Evolutionary conservation across 92 coral and sea anemone species (phyloP).

Genomic region (Porites divaricata): DNA sequence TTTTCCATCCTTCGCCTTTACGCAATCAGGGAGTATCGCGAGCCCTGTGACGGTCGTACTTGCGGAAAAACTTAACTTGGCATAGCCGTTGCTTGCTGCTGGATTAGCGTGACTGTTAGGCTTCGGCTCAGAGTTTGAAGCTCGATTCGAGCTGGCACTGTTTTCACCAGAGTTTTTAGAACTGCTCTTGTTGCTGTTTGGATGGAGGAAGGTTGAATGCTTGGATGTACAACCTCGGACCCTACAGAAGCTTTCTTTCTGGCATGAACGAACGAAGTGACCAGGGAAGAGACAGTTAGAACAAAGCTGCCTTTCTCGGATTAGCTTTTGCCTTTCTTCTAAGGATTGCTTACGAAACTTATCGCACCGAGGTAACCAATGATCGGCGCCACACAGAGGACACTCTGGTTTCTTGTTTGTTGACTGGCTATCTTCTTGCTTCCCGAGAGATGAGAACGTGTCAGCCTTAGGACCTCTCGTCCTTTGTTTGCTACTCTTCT

Average conservation of each 20-base stretch:
- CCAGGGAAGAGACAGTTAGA: no score
- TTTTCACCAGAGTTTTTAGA: background rate
- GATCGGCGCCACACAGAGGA: background rate
- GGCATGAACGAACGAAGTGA: no score
- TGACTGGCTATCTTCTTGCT: background rate
- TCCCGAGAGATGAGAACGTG: background rate
- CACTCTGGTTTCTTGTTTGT: background rate
- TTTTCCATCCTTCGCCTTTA: constrained; percentile 31
- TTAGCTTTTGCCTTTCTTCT: no score
- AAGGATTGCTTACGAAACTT: background rate
- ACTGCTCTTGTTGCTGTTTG: background rate
- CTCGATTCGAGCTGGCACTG: background rate
- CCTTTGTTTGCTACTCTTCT: constrained; percentile 4
- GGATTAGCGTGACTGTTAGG: background rate
- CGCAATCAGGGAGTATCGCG: constrained; percentile 39
- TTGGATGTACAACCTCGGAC: no score
- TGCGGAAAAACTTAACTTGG: background rate
- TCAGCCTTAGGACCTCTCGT: constrained; percentile 4
- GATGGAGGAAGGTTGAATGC: constrained; percentile 1
- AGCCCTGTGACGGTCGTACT: constrained; percentile 38
- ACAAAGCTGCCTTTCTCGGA: no score
- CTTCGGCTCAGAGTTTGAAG: background rate
- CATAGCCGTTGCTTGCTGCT: background rate
- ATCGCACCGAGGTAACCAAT: background rate
- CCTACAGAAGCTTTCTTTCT: no score